Base-by-base conservation (phyloP, 2,113 vertebrate genomes). In the Eulemur macaco region DNA sequence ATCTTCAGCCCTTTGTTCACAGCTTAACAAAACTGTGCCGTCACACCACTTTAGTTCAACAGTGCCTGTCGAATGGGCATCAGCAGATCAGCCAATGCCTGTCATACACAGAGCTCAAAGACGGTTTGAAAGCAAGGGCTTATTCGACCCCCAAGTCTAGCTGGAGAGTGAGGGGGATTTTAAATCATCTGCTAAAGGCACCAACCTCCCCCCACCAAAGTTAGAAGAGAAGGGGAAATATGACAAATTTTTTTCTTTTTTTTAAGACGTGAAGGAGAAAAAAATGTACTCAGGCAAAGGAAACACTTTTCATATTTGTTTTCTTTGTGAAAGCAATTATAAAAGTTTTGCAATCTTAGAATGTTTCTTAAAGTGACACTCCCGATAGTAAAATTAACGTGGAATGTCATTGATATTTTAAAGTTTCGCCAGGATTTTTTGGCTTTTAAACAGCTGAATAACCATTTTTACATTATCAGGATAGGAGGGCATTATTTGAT, bases 1-100 rank as follows among this genome's bases (percentile, higher is more conserved):
- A 99, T 99, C 99, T 98, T 99, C 98, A 98, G 97, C 98, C 99
- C 99, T 99, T 99, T 99, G 99, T 99, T 99, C 99, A 98, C 99
- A 99, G 99, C 99, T 99, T 99, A 99, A 99, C 99, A 99, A 99
- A 99, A 99, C 99, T 99, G 99, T 99, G 99, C 99, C 99, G 99
- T 99, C 99, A 99, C 99, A 99, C 99, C 99, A 99, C 99, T 99
- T 99, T 99, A 99, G 99, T 99, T 99, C 99, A 99, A 99, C 99
- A 99, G 99, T 98, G 99, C 99, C 99, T 99, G 99, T 99, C 99
- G 99, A 99, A 99, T 99, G 99, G 99, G 98, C 99, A 99, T 99
- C 99, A 99, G 99, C 99, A 99, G 98, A 98, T 99, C 99, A 99
- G 99, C 98, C 99, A 99, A 98, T 98, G 99, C 98, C 99, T 99